Evolutionary conservation across 2,113 vertebrate species (phyloP), one percentile per base, ranked within the genome.

Genomic region (Tursiops truncatus): DNA sequence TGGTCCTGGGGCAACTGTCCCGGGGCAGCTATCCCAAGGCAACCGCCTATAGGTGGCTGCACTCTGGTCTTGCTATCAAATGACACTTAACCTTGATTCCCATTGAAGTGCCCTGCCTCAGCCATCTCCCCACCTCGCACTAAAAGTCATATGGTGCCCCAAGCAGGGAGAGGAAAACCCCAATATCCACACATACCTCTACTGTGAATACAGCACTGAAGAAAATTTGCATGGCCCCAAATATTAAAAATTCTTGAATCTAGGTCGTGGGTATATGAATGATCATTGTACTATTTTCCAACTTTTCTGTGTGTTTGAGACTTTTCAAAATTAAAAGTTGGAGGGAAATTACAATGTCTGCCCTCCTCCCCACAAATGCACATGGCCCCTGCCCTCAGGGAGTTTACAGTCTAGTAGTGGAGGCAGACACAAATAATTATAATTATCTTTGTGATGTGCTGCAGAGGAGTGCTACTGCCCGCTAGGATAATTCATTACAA

Each of bases 311-410:
- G 77, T 88, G 65, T 77, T 95, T 84, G 56, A 82, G 65, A 63
- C 63, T 94, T 94, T 68, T 58, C 38, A 33, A 82, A 88, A 96
- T 88, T 86, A 89, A 85, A 91, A 87, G 36, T 31, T 33, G 8
- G 31, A 44, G 53, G 21, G 3, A 21, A 65, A 62, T 91, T 15
- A 56, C 18, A 77, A 4, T 62, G n/a, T 14, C 20, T 1, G 1
- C 7, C n/a, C 36, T 12, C 28, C 63, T 25, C 21, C 67, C 47
- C 33, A 2, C 47, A 63, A 80, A 84, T 70, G 13, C 74, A 56
- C 41, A 15, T 25, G 31, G 11, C 28, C 38, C 71, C 36, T 84
- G 91, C 71, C 47, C 47, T 67, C 28, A 47, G 73, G 50, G 60
- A 77, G 70, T 96, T 95, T 68, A 36, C 44, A 38, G 3, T 96